Base-by-base conservation (phyloP, 2,888 invertebrate genomes). In the Uloborus plumipes region DNA sequence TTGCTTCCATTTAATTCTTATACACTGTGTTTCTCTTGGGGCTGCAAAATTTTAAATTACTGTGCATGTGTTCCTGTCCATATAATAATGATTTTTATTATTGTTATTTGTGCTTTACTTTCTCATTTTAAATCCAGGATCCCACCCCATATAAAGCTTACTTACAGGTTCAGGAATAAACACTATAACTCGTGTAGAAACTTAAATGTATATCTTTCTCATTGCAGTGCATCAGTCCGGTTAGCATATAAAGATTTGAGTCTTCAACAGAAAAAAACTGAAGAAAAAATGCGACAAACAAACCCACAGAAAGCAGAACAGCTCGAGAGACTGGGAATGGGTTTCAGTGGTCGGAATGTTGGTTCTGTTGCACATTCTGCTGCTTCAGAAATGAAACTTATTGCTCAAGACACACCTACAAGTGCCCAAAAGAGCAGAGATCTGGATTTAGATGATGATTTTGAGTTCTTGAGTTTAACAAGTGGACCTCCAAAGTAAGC, bases 301-400 rank as follows among this genome's bases (percentile, higher is more conserved):
- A 94, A 96, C 90, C 94, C 95, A 0, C 92, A 92, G 85, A 97
- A 96, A 90, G 95, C 95, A 2, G 93, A 94, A 86, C 95, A 96
- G 89, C 91, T 94, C 87, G 98, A 98, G 89, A 92, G 99, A 69
- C 92, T 99, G 65, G 86, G 86, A 6, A 86, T 86, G 86, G 86
- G 86, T 20, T 86, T 86, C 66, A 72, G 66, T 49, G 85, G 85
- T 31, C 66, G 85, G 86, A 39, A 85, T 89, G 53, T 18, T 14
- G 71, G 89, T 80, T 94, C 94, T 51, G 87, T 90, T 47, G 89
- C 90, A 85, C 96, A 96, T 91, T 97, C 97, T 15, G 96, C 96
- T 15, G 88, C 95, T 74, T 93, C 93, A 77, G 97, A 96, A 89
- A 98, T 98, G 97, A 93, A 94, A 88, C 92, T 92, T 26, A 96